These are phyloP conservation scores for Hippoglossus stenolepis DNA, from an alignment of 2,113 vertebrate genomes.

Conservation along the genomic window DNA sequence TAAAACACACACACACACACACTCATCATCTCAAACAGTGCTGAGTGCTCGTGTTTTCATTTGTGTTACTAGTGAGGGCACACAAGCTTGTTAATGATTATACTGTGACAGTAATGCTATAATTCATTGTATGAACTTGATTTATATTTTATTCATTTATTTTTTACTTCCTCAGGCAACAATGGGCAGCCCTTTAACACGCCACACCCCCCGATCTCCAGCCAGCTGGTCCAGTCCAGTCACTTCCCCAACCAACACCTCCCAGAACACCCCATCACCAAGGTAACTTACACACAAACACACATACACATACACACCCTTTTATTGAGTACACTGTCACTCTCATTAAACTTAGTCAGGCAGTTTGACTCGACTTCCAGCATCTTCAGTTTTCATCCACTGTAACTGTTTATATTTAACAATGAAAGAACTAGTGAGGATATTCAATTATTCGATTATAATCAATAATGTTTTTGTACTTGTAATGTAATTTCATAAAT, in stretches of 20 bases:
- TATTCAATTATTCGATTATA: too few relatives aligned
- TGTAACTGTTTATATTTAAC: too few relatives aligned
- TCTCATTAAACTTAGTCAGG: background rate
- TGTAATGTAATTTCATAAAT: too few relatives aligned
- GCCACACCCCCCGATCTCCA: constrained; percentile 91
- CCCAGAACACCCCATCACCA: constrained; percentile 93
- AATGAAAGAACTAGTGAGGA: too few relatives aligned
- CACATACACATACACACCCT: background rate
- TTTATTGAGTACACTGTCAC: background rate
- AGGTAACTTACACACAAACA: constrained; percentile 80
- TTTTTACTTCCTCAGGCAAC: constrained; percentile 80
- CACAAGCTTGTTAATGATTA: constrained; percentile 2
- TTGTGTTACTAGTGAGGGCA: background rate
- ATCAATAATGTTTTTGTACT: too few relatives aligned
- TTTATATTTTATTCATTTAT: background rate
- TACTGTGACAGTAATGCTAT: background rate
- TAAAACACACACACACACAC: constrained; percentile 56
- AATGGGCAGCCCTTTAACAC: constrained; percentile 91
- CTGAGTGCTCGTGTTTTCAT: background rate
- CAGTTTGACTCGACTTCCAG: too few relatives aligned
- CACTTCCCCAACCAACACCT: constrained; percentile 94
- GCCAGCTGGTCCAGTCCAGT: constrained; percentile 96
- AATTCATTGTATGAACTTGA: background rate
- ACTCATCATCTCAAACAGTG: background rate
- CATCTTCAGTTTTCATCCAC: too few relatives aligned